These are phyloP conservation scores for Calliopsis andreniformis DNA, from an alignment of 1,140 invertebrate genomes.

Conservation along the genomic window DNA sequence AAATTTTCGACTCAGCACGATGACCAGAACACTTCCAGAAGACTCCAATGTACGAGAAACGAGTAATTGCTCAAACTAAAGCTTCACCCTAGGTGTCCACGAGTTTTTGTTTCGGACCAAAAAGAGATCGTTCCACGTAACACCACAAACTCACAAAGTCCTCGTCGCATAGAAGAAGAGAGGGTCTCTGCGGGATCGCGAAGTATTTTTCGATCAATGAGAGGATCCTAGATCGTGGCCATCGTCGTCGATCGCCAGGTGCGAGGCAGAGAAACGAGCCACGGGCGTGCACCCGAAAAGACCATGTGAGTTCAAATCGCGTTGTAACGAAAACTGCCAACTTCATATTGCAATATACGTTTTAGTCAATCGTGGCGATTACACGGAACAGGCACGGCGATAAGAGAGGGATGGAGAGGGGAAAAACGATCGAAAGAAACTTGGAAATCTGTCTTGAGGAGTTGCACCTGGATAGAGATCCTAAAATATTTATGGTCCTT, in stretches of 20 bases:
- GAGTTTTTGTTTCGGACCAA: constrained; percentile 23
- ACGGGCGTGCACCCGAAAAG: constrained; percentile 39
- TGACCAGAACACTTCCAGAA: neutral
- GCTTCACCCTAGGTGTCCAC: neutral
- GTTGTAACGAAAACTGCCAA: constrained; percentile 76
- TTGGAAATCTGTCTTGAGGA: too few species aligned
- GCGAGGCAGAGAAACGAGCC: constrained; percentile 18
- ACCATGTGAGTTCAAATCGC: constrained; percentile 69
- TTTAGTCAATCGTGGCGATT: constrained; percentile 72
- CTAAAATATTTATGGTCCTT: too few species aligned
- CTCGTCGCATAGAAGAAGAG: neutral
- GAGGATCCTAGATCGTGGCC: constrained; percentile 2
- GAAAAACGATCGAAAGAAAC: neutral
- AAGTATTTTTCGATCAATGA: neutral
- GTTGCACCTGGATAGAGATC: too few species aligned
- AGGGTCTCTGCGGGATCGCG: constrained; percentile 17
- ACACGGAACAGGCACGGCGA: constrained; percentile 9
- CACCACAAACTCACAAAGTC: neutral
- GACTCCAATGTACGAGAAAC: neutral
- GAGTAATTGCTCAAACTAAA: constrained; percentile 35
- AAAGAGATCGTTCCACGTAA: neutral
- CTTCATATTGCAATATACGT: constrained; percentile 75
- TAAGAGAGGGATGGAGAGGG: neutral
- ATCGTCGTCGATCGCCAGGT: constrained; percentile 18
- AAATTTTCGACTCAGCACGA: neutral